A percentile compares a stretch with the other conserved stretches of the same genome.
Conservation (phyloP, 2,113 vertebrate species). For the Antennarius striatus region DNA sequence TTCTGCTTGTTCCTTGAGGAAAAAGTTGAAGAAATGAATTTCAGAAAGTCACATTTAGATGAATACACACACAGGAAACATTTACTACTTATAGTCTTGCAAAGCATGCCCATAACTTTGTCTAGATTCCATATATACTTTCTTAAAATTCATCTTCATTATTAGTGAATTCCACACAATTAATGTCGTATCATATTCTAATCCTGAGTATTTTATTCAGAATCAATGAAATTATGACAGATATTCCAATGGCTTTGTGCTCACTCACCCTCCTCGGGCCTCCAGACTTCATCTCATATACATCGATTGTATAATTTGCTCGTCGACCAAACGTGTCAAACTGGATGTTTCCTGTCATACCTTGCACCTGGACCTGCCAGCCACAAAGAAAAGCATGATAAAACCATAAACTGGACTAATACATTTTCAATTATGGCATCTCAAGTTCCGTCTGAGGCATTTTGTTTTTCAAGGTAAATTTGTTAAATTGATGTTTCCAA, state of each 20-base stretch:
- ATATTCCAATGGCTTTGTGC: conserved; percentile 1
- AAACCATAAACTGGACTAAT: neutral
- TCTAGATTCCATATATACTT: neutral
- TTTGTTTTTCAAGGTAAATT: too few relatives aligned
- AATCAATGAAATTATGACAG: conserved; percentile 13
- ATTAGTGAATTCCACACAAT: neutral
- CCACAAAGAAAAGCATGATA: conserved; percentile 13
- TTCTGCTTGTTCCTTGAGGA: too few relatives aligned
- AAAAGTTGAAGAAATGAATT: conserved; percentile 2
- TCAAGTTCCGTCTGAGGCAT: too few relatives aligned
- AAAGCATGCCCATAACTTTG: neutral
- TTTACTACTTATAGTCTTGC: neutral
- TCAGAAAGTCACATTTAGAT: conserved; percentile 10
- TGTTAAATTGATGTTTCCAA: too few relatives aligned
- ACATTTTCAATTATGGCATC: too few relatives aligned
- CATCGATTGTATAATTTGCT: conserved; percentile 95
- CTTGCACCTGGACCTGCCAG: conserved; percentile 93
- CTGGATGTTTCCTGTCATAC: conserved; percentile 98
- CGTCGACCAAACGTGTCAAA: conserved; percentile 96
- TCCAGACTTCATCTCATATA: conserved; percentile 92
- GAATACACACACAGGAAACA: neutral
- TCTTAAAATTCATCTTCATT: neutral
- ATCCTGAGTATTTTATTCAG: conserved; percentile 9
- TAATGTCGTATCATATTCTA: conserved; percentile 14
- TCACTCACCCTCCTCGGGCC: conserved; percentile 89